A percentile compares a stretch with the other conserved stretches of the same genome.
phyloP scores from a whole-genome alignment of 2,888 invertebrate genomes.

The Pachycephus smyrnensis region DNA sequence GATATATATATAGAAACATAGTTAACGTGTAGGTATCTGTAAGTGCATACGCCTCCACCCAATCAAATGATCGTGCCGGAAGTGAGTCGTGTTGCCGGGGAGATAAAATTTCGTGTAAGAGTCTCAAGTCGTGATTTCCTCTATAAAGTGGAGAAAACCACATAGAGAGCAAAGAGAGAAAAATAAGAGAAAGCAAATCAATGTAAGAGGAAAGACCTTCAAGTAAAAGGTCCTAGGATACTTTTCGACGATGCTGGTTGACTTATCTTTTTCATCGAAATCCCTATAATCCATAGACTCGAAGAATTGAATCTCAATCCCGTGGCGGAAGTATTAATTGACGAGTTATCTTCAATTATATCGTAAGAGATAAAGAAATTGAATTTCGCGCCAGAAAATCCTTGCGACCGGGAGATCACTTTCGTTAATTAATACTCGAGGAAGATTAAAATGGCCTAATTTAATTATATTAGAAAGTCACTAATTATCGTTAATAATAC shows the following conservation, averaged over 20 bases:
- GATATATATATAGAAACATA: neutral
- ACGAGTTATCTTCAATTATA: neutral
- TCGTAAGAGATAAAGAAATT: neutral
- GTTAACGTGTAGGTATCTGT: neutral
- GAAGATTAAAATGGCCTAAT: too few relatives aligned
- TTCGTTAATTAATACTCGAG: too few relatives aligned
- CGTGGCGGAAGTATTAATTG: too few relatives aligned
- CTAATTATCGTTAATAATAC: neutral
- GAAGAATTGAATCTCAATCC: neutral
- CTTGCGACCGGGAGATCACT: neutral
- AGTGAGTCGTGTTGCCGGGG: neutral
- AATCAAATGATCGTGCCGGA: neutral
- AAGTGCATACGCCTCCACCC: neutral
- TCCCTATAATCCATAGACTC: neutral
- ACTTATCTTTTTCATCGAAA: neutral
- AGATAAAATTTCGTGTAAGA: neutral
- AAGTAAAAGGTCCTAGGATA: neutral
- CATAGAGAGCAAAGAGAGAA: neutral
- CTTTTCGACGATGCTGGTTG: neutral
- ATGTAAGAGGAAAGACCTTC: neutral
- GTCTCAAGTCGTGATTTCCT: neutral
- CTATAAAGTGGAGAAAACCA: neutral
- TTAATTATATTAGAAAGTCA: neutral
- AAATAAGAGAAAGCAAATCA: neutral
- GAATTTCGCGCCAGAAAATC: neutral